Evolutionary conservation across 2,797 vertebrate genomes (phyloP).

Genomic region (Cyclura pinguis): DNA sequence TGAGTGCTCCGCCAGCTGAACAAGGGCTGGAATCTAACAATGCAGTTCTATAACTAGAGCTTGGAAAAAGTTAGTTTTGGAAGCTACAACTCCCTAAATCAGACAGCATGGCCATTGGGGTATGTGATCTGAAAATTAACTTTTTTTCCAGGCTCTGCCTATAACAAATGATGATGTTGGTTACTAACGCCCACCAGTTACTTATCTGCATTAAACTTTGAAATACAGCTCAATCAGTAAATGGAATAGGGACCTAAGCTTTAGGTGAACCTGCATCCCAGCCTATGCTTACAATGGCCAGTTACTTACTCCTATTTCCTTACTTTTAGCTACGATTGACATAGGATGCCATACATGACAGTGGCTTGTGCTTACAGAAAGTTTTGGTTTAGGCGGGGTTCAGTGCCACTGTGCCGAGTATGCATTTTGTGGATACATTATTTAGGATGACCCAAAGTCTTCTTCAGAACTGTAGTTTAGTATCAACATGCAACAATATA

Average conservation of each 20-base stretch:
- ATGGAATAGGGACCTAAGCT: not conserved
- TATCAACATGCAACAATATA: not conserved
- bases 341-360: not conserved
- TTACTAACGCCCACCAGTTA: no score
- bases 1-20: not conserved
- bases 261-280: not conserved
- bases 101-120: no score
- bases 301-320: not conserved
- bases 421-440: no score
- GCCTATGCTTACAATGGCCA: not conserved
- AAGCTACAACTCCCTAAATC: no score
- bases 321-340: not conserved
- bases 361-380: no score
- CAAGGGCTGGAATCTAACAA: not conserved
- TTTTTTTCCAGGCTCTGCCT: no score
- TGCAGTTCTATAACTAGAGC: not conserved
- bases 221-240: not conserved
- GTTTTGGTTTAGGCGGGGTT: not conserved
- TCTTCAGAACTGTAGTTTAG: not conserved
- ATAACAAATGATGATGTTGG: no score
- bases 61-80: no score
- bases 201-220: no score
- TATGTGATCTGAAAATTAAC: no score
- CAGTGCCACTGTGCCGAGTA: not conserved
- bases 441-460: not conserved